These are phyloP conservation scores for Folsomia candida DNA, from an alignment of 2,888 invertebrate species.

Conservation along the genomic window DNA sequence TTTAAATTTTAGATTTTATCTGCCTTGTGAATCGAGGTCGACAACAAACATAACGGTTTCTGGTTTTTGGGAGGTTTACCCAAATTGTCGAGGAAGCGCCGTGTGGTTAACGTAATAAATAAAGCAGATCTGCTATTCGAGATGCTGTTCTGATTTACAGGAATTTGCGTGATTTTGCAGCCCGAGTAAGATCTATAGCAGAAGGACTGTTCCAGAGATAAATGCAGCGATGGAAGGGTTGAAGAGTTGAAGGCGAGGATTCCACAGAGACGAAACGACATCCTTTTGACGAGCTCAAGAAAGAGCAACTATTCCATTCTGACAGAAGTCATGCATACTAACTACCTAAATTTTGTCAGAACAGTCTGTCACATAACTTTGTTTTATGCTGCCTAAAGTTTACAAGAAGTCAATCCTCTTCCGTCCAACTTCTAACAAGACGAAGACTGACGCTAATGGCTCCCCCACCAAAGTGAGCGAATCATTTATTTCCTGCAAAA, in stretches of 20 bases:
- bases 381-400: not conserved
- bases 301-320: constrained; percentile 13
- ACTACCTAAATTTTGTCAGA: constrained; percentile 15
- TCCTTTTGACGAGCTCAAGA: constrained; percentile 5
- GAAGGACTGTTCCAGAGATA: not conserved
- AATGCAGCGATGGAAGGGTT: not conserved
- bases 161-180: not conserved
- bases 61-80: not conserved
- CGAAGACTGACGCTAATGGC: constrained; percentile 13
- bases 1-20: not conserved
- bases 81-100: not conserved
- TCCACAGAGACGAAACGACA: not conserved
- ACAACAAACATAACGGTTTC: not conserved
- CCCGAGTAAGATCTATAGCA: not conserved
- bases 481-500: constrained; percentile 1
- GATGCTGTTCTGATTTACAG: not conserved
- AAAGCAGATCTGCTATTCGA: not conserved
- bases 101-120: not conserved
- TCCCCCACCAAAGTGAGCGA: not conserved
- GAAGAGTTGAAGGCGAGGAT: not conserved
- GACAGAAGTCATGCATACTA: constrained; percentile 26
- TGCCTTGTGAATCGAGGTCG: not conserved
- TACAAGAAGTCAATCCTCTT: not conserved
- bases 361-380: constrained; percentile 17
- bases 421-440: constrained; percentile 8